Evolutionary conservation across 1,140 invertebrate genomes (phyloP).

Genomic region (Spodoptera frugiperda): DNA sequence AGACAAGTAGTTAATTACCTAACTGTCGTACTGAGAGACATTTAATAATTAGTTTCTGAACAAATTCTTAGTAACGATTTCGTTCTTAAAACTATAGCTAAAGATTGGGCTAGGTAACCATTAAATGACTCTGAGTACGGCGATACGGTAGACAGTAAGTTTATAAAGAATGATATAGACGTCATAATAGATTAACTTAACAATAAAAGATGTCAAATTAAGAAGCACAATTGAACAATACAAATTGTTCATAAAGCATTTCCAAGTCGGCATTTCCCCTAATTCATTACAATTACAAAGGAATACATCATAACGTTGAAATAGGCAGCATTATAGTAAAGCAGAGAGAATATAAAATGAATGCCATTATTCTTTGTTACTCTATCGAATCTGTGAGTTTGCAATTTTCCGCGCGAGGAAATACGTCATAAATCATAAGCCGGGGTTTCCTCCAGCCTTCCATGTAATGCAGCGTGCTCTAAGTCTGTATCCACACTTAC

Average conservation of each 20-base stretch:
- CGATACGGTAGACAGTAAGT: neutral
- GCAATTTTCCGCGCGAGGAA: constrained; percentile 32
- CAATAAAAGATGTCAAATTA: no score
- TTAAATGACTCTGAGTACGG: no score
- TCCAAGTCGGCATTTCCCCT: no score
- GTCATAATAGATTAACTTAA: no score
- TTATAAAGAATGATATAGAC: neutral
- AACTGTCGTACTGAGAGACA: no score
- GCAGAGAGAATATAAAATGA: constrained; percentile 9
- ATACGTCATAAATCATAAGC: constrained; percentile 28
- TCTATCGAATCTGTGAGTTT: constrained; percentile 10
- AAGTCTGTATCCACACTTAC: neutral
- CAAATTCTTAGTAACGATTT: no score
- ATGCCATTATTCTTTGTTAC: constrained; percentile 28
- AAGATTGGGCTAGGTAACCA: no score
- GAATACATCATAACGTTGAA: neutral
- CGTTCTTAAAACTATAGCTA: no score
- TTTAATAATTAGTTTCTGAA: no score
- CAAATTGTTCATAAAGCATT: neutral
- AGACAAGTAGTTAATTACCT: no score
- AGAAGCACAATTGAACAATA: neutral
- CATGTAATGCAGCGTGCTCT: constrained; percentile 17
- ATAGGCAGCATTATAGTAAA: neutral
- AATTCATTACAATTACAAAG: constrained; percentile 10
- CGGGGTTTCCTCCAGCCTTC: constrained; percentile 8